Conservation (phyloP, 2,888 invertebrate genomes). For the Chesias legatella region DNA sequence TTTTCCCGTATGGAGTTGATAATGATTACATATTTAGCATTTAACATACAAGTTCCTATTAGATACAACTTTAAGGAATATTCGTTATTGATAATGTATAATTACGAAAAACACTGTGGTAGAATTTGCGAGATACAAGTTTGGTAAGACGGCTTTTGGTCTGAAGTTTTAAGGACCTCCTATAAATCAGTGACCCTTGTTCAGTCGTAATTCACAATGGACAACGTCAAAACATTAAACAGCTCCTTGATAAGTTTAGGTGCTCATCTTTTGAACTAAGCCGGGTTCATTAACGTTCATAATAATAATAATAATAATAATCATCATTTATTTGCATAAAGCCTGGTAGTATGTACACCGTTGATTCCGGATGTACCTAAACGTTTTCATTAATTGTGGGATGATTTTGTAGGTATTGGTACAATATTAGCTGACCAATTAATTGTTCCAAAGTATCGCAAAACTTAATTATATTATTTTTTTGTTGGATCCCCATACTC, state of each 20-base stretch:
- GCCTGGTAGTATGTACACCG: too few species aligned
- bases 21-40: too few species aligned
- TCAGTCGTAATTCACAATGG: constrained; percentile 49
- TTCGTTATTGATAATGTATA: neutral
- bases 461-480: too few species aligned
- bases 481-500: too few species aligned
- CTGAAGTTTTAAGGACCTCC: constrained; percentile 57
- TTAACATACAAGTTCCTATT: too few species aligned
- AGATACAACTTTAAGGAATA: too few species aligned
- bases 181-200: constrained; percentile 72
- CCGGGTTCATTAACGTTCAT: constrained; percentile 18
- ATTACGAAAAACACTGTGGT: constrained; percentile 9
- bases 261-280: constrained; percentile 23
- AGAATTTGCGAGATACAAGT: constrained; percentile 6
- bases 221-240: constrained; percentile 35
- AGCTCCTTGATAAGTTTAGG: constrained; percentile 31
- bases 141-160: constrained; percentile 20
- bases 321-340: too few species aligned
- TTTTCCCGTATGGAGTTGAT: too few species aligned
- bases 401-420: neutral
- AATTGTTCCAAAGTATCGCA: too few species aligned
- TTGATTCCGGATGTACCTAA: neutral
- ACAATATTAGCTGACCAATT: too few species aligned
- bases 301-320: too few species aligned
- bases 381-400: constrained; percentile 7